A percentile compares a stretch with the other conserved stretches of the same genome.
Evolutionary conservation across 2,797 vertebrate genomes (phyloP).

Genomic region (Dicrostonyx torquatus): DNA sequence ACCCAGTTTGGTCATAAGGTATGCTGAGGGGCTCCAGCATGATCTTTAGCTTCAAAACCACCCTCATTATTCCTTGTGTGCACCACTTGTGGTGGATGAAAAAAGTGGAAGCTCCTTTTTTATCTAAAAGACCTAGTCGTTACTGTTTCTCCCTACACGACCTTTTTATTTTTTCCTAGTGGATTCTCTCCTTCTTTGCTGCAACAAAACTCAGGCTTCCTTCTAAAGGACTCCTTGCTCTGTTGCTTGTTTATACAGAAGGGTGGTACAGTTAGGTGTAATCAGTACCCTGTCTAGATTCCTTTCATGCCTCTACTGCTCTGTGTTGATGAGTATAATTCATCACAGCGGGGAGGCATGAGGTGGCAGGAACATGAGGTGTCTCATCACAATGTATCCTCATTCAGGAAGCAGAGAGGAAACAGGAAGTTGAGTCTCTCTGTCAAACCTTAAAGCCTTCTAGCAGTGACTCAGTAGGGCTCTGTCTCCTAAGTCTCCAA

Average conservation of each 20-base stretch:
- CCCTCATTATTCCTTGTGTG: background rate
- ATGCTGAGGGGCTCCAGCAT: background rate
- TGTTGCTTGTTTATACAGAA: background rate
- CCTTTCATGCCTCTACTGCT: background rate
- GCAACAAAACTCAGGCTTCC: background rate
- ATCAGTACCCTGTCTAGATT: background rate
- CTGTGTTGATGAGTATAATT: background rate
- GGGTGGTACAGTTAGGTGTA: background rate
- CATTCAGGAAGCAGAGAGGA: background rate
- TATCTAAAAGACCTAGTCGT: background rate
- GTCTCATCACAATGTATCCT: background rate
- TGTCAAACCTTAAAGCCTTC: background rate
- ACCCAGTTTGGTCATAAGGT: background rate
- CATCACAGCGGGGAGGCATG: background rate
- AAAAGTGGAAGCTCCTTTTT: constrained; percentile 41
- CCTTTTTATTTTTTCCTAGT: background rate
- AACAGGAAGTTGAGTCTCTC: background rate
- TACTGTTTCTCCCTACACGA: background rate
- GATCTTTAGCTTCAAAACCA: constrained; percentile 1
- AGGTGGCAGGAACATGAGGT: background rate
- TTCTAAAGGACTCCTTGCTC: background rate
- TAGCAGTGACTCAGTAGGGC: background rate
- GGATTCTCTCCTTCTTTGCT: background rate
- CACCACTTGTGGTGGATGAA: constrained; percentile 30
- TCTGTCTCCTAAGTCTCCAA: background rate